Conservation (phyloP, 2,113 vertebrate species). For the Peromyscus maniculatus region DNA sequence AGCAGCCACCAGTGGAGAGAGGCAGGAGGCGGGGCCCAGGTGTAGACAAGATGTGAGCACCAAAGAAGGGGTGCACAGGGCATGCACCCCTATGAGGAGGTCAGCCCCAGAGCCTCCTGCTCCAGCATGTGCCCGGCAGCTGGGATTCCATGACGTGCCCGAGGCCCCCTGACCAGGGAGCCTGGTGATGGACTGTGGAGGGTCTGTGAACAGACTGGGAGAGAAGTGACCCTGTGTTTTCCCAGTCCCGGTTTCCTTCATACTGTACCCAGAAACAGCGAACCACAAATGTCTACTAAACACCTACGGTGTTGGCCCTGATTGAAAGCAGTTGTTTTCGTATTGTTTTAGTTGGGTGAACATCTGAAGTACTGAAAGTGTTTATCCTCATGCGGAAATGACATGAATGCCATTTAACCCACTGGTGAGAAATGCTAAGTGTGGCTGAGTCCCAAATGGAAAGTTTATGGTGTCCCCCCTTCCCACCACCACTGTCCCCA, state of each 20-base stretch:
- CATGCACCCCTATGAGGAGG: fast-evolving
- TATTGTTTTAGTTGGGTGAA: neutral
- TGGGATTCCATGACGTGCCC: neutral
- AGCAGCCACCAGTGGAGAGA: neutral
- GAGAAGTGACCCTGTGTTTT: neutral
- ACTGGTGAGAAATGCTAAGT: neutral
- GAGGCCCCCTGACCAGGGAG: neutral
- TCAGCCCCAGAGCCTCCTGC: neutral
- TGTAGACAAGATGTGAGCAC: neutral
- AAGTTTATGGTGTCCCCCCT: neutral
- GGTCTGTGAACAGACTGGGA: neutral
- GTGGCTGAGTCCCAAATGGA: neutral
- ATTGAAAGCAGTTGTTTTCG: neutral
- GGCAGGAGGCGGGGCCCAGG: neutral
- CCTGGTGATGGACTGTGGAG: neutral
- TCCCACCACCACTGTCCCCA: neutral
- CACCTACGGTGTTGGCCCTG: neutral
- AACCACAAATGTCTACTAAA: neutral
- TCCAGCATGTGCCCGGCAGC: neutral
- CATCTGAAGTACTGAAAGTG: neutral
- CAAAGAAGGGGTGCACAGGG: neutral
- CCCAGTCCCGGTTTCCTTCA: neutral
- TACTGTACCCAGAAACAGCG: neutral
- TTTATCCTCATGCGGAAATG: neutral
- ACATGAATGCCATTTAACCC: neutral